Base-by-base conservation (phyloP, 92 coral and sea anemone species). In the Umimayanthus chanpuru region DNA sequence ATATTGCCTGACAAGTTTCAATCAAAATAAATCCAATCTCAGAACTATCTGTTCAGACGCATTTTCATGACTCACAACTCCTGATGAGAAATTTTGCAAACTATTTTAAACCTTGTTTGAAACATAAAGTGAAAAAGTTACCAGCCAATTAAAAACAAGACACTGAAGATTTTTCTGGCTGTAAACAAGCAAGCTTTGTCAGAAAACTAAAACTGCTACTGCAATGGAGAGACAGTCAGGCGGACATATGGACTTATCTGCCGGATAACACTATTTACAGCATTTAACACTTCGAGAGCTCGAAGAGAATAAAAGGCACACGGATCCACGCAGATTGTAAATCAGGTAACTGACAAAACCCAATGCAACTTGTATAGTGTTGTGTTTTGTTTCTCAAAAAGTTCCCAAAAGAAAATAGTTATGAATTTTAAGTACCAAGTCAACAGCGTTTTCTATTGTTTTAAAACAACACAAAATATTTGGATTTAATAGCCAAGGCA, bases 371-470 rank as follows among this genome's bases (percentile, higher is more conserved):
- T 29, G 29, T 5, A 30, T 16, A 16, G 9, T 73, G 15, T 2
- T 39, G 53, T 75, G 29, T n/a, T 36, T 16, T 20, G 12, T 39
- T 39, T 75, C n/a, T 5, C 10, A 6, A 20, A 8, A 36, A 9
- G n/a, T 75, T 40, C 79, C 44, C 79, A 39, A 75, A 75, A 36
- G 26, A 75, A 75, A 75, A 75, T 75, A 18, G 12, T 75, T 75
- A 11, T 43, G 40, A 75, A 21, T 20, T n/a, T 36, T 43, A 75
- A 75, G 79, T 75, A 36, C 79, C 86, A 82, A 39, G 58, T 72
- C 78, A 40, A 83, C 77, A 83, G 70, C 11, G 9, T 68, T 29
- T 28, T 41, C 2, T 44, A 83, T 83, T 83, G 20, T 81, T 83
- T 26, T 12, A 81, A 11, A 83, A 29, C 29, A 67, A 43, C 9